phyloP scores from a whole-genome alignment of 2,888 invertebrate genomes.

The Danaus chrysippus region DNA sequence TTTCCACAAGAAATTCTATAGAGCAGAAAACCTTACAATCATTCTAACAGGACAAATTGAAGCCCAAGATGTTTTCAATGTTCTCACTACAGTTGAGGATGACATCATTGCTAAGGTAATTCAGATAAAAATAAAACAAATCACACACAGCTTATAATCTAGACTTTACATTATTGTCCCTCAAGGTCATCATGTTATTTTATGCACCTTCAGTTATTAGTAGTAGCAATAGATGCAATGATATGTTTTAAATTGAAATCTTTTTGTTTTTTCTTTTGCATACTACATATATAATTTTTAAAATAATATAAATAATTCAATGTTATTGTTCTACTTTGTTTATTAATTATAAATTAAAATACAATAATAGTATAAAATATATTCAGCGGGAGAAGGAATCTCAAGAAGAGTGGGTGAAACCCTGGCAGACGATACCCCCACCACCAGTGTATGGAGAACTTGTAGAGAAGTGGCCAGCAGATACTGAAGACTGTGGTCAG shows the following conservation, averaged over 20 bases:
- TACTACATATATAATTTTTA: background rate
- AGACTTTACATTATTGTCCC: background rate
- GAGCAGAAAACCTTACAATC: conserved; percentile 91
- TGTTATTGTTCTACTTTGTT: background rate
- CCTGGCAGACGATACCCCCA: conserved; percentile 88
- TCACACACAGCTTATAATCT: conserved; percentile 10
- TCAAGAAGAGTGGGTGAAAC: conserved; percentile 80
- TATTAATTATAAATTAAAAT: too few relatives aligned
- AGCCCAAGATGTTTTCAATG: conserved; percentile 85
- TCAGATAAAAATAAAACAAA: conserved; percentile 25
- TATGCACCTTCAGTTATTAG: background rate
- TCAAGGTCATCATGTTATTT: conserved; percentile 7
- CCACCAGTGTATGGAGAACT: conserved; percentile 77
- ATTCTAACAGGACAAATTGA: conserved; percentile 91
- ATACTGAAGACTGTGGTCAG: conserved; percentile 89
- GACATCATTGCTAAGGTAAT: conserved; percentile 84
- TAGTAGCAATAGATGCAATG: background rate
- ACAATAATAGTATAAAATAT: background rate
- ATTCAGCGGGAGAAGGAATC: conserved; percentile 49
- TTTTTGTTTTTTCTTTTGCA: background rate
- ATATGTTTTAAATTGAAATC: background rate
- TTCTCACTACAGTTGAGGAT: conserved; percentile 85
- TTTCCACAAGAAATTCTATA: conserved; percentile 92
- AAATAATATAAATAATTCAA: background rate
- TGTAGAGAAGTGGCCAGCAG: conserved; percentile 86